Base-by-base conservation (phyloP, 2,797 vertebrate genomes). In the Neostethus bicornis region DNA sequence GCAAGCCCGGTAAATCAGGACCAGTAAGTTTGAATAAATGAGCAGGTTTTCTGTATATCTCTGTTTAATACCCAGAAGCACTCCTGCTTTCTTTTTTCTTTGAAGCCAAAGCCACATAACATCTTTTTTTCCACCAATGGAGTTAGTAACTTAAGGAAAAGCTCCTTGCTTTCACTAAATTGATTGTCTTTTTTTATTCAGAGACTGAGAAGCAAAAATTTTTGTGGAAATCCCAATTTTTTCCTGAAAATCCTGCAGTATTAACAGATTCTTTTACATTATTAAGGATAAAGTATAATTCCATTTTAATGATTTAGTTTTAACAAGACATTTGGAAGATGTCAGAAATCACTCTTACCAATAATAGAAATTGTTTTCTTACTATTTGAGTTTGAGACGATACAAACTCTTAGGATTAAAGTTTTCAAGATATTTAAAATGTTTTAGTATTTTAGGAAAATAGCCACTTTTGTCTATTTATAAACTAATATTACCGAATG, bases 11-110 rank as follows among this genome's bases (percentile, higher is more conserved):
- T 53, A 37, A 68, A 63, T 60, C 39, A 52, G 50, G 51, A 68
- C 59, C 39, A 47, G 35, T 71, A 77, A 75, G 67, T 77, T 9
- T 50, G 29, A 59, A 52, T 32, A 13, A 31, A 32, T 13, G 12
- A 34, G n/a, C 13, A 34, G 32, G 14, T 35, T 31, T 34, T 14
- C 32, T 7, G 32, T 14, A 2, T 7, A 16, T 35, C 12, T 32
- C 7, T 12, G 31, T 32, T 32, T 32, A 13, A 32, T 32, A 7
- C 32, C 14, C 14, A 11, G 11, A 12, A 29, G 26, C n/a, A 31
- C 29, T 13, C 8, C 31, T 31, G 11, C 12, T 31, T 1, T 31
- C 11, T 4, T 13, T 29, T 13, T 34, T 31, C 12, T 34, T 31
- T 34, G 4, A 34, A 14, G 31, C 2, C 13, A 2, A 5, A 32